Percentiles rank a stretch among this genome's conserved stretches.
These are phyloP conservation scores for Drosophila tropicalis DNA, from an alignment of 1,140 invertebrate species.

Conservation along the genomic window DNA sequence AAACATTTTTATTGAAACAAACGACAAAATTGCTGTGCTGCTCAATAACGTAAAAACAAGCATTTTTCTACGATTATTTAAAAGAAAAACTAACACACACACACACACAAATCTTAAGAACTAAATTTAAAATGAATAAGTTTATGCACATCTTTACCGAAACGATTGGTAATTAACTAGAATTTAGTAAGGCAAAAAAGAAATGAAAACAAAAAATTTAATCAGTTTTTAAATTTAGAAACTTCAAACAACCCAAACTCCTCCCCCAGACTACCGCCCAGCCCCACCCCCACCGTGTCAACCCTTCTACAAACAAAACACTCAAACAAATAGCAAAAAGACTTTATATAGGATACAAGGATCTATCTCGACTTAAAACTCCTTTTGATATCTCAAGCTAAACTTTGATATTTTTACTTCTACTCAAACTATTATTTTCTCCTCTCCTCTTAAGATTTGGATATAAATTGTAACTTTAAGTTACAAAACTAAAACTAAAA, in stretches of 20 bases:
- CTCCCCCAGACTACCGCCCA: too few relatives aligned
- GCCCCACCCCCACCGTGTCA: not conserved
- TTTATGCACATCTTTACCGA: conserved; percentile 79
- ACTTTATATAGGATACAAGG: not conserved
- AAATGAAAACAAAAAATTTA: conserved; percentile 16
- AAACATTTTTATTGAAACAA: conserved; percentile 70
- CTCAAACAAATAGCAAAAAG: not conserved
- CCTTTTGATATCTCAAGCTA: conserved; percentile 1
- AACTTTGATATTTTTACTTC: conserved; percentile 4
- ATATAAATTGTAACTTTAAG: conserved; percentile 48
- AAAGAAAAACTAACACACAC: conserved; percentile 43
- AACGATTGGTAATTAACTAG: conserved; percentile 80
- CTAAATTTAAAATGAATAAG: conserved; percentile 64
- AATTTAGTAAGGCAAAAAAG: conserved; percentile 61
- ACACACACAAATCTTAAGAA: conserved; percentile 38
- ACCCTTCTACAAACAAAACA: not conserved
- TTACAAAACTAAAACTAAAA: conserved; percentile 30
- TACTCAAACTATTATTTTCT: conserved; percentile 25
- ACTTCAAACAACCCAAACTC: too few relatives aligned
- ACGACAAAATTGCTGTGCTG: conserved; percentile 78
- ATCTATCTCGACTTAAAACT: too few relatives aligned
- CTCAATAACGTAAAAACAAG: conserved; percentile 64
- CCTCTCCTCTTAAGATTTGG: conserved; percentile 14
- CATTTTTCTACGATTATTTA: conserved; percentile 68
- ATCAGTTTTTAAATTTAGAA: conserved; percentile 27